phyloP scores from a whole-genome alignment of 1,140 invertebrate genomes.

The Microplitis demolitor region DNA sequence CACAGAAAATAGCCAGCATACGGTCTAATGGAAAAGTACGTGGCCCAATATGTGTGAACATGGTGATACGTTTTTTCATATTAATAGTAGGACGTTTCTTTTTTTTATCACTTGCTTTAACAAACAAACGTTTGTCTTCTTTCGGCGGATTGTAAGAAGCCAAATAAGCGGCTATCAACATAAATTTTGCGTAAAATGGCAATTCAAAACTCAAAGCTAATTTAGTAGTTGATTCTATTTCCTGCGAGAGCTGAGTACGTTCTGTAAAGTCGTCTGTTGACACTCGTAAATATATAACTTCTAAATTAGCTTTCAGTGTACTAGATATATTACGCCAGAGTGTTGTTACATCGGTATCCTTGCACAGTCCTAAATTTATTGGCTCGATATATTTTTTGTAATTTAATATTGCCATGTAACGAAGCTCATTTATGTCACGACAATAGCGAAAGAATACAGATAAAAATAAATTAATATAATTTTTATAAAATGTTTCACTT shows the following conservation, averaged over 20 bases:
- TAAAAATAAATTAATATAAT: constrained; percentile 80
- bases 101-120: constrained; percentile 74
- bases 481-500: constrained; percentile 67
- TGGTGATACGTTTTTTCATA: constrained; percentile 50
- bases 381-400: constrained; percentile 79
- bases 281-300: constrained; percentile 79
- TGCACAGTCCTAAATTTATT: constrained; percentile 65
- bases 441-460: constrained; percentile 82
- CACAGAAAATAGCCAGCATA: constrained; percentile 89
- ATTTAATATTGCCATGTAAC: constrained; percentile 71
- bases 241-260: constrained; percentile 37
- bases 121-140: constrained; percentile 81
- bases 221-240: constrained; percentile 62
- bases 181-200: constrained; percentile 86
- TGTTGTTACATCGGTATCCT: constrained; percentile 67
- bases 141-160: constrained; percentile 89
- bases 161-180: constrained; percentile 86
- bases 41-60: constrained; percentile 72
- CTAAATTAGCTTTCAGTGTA: constrained; percentile 73
- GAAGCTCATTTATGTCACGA: constrained; percentile 79
- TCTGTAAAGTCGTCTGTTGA: constrained; percentile 42
- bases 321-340: constrained; percentile 81
- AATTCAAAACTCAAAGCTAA: constrained; percentile 77
- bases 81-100: constrained; percentile 45
- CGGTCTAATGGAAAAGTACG: constrained; percentile 83